Conservation (phyloP, 2,888 invertebrate genomes). For the Rhagonycha fulva region DNA sequence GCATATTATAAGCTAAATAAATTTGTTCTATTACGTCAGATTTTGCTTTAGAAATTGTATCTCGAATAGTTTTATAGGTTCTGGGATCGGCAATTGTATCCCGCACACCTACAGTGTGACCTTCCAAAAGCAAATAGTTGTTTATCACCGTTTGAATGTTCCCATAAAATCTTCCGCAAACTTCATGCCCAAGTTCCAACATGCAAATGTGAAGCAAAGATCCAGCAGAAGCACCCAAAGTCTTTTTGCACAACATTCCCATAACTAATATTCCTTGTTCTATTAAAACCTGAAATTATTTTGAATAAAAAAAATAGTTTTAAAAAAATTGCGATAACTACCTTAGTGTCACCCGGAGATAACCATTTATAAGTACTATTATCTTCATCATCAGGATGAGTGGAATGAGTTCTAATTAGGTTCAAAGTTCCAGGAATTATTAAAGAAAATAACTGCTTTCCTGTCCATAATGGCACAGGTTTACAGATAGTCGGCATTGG, state of each 20-base stretch:
- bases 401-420: constrained; percentile 95
- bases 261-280: constrained; percentile 97
- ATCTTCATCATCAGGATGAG: constrained; percentile 99
- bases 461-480: constrained; percentile 96
- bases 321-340: constrained; percentile 45
- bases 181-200: constrained; percentile 95
- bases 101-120: constrained; percentile 95
- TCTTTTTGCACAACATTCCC: constrained; percentile 99
- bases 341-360: constrained; percentile 98
- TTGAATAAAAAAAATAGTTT: neutral
- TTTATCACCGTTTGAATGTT: constrained; percentile 99
- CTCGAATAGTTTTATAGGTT: constrained; percentile 97
- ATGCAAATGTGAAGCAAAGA: constrained; percentile 97
- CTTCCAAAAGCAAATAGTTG: constrained; percentile 96
- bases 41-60: constrained; percentile 97
- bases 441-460: constrained; percentile 95
- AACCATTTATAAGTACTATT: constrained; percentile 99
- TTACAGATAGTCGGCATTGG: constrained; percentile 97
- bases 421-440: constrained; percentile 99
- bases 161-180: constrained; percentile 94
- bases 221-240: constrained; percentile 94
- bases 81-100: constrained; percentile 99
- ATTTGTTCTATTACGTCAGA: constrained; percentile 99
- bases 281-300: constrained; percentile 77
- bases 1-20: constrained; percentile 99